A percentile compares a stretch with the other conserved stretches of the same genome.
phyloP scores from a whole-genome alignment of 2,888 invertebrate species.

The Sphaeridia pumilis region DNA sequence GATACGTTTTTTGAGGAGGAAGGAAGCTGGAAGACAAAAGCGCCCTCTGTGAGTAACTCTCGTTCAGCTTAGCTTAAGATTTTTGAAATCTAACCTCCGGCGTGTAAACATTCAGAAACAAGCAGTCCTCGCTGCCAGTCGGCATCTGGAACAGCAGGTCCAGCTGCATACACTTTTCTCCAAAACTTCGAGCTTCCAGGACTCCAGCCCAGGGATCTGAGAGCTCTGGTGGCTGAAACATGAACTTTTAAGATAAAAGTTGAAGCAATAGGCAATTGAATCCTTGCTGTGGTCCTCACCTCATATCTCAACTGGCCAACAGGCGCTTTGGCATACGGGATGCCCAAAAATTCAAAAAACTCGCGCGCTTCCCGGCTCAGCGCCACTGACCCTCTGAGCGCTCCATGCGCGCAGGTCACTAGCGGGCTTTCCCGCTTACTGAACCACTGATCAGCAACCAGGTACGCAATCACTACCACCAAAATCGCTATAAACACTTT shows the following conservation, averaged over 20 bases:
- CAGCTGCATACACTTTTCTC: constrained; percentile 9
- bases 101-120: constrained; percentile 7
- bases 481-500: no score
- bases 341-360: constrained; percentile 19
- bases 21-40: not conserved
- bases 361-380: constrained; percentile 12
- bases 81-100: not conserved
- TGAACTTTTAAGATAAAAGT: no score
- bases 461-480: no score
- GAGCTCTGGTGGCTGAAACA: not conserved
- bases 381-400: constrained; percentile 16
- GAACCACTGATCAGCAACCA: no score
- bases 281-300: no score
- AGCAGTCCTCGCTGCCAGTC: constrained; percentile 8
- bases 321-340: constrained; percentile 20
- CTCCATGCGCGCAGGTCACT: constrained; percentile 16
- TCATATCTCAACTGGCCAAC: constrained; percentile 19
- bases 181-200: not conserved
- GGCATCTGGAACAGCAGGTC: constrained; percentile 5
- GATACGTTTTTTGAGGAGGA: not conserved
- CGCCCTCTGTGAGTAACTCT: no score
- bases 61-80: not conserved
- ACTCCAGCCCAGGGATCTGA: constrained; percentile 8
- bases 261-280: no score
- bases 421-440: constrained; percentile 15